A percentile compares a stretch with the other conserved stretches of the same genome.
phyloP scores from a whole-genome alignment of 1,140 invertebrate genomes.

The Philopotamus ludificatus region DNA sequence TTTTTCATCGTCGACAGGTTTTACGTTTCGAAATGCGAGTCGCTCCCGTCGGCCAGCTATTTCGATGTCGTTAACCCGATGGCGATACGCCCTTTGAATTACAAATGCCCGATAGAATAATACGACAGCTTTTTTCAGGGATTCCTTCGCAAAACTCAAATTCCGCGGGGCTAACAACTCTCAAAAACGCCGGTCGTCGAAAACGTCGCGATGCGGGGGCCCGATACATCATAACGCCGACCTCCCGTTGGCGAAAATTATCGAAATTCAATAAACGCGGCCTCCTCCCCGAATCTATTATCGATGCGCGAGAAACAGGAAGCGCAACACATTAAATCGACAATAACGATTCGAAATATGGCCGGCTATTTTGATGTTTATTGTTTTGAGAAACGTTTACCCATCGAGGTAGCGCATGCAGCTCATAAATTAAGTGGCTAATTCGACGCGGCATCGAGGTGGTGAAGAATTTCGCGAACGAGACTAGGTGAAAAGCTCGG shows the following conservation, averaged over 20 bases:
- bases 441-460: neutral
- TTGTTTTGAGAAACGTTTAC: too few relatives aligned
- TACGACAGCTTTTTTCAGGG: constrained; percentile 24
- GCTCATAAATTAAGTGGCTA: too few relatives aligned
- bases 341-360: too few relatives aligned
- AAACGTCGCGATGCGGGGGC: too few relatives aligned
- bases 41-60: constrained; percentile 1
- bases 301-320: too few relatives aligned
- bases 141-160: constrained; percentile 8
- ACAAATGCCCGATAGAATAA: constrained; percentile 30
- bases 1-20: constrained; percentile 28
- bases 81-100: constrained; percentile 28
- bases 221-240: too few relatives aligned
- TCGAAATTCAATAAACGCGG: too few relatives aligned
- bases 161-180: neutral
- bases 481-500: neutral
- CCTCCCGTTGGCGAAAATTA: too few relatives aligned
- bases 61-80: constrained; percentile 23
- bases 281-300: too few relatives aligned
- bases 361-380: too few relatives aligned
- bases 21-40: constrained; percentile 24
- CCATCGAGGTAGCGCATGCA: too few relatives aligned
- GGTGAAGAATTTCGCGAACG: neutral
- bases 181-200: neutral
- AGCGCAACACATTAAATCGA: too few relatives aligned